A percentile compares a stretch with the other conserved stretches of the same genome.
phyloP scores from a whole-genome alignment of 2,888 invertebrate genomes.

The Acanthococcus lagerstroemiae region DNA sequence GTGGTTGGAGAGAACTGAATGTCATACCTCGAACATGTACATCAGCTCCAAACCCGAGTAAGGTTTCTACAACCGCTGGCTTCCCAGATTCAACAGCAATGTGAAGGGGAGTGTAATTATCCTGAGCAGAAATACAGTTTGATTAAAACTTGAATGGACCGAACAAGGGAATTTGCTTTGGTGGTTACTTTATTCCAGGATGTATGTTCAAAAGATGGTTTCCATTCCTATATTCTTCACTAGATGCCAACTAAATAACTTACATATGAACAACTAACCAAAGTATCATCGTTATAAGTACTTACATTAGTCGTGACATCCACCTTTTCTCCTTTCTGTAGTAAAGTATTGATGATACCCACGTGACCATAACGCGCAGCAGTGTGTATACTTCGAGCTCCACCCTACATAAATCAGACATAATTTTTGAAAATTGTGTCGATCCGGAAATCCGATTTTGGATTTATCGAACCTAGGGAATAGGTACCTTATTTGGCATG shows the following conservation, averaged over 20 bases:
- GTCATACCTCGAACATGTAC: conserved; percentile 74
- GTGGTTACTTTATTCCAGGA: too few relatives aligned
- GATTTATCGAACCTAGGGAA: background rate
- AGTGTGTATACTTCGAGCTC: conserved; percentile 94
- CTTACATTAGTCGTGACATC: conserved; percentile 88
- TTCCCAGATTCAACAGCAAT: conserved; percentile 92
- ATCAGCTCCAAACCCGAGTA: conserved; percentile 88
- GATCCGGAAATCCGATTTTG: background rate
- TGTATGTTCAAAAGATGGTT: too few relatives aligned
- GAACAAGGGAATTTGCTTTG: too few relatives aligned
- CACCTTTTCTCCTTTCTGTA: conserved; percentile 93
- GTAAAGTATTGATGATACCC: conserved; percentile 88
- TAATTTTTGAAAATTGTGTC: conserved; percentile 37
- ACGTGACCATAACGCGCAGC: conserved; percentile 95
- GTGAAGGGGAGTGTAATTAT: conserved; percentile 95
- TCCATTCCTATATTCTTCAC: too few relatives aligned
- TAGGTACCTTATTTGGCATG: conserved; percentile 91
- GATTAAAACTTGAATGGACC: background rate
- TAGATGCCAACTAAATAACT: too few relatives aligned
- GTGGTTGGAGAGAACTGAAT: too few relatives aligned
- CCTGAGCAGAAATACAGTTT: conserved; percentile 50
- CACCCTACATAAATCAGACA: conserved; percentile 52
- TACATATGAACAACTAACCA: too few relatives aligned
- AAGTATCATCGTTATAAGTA: background rate
- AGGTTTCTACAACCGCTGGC: conserved; percentile 87